Base-by-base conservation (phyloP, 2,113 vertebrate species). In the Scartelaos histophorus region DNA sequence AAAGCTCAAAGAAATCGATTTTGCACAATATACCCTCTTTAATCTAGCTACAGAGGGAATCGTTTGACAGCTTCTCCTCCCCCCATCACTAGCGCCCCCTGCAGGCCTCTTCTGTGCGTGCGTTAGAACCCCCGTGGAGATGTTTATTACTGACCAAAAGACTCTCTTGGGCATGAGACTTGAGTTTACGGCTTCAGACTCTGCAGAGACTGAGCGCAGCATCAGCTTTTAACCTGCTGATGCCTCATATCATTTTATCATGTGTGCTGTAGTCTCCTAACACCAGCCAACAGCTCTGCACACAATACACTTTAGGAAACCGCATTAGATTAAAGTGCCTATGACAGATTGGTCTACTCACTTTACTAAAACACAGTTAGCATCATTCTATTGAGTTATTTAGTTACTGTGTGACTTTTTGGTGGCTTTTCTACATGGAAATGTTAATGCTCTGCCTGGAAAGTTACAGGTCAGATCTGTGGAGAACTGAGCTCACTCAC, bases 201-300 rank as follows among this genome's bases (percentile, higher is more conserved):
- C 38, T 66, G 13, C n/a, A 11, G 65, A n/a, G 43, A 22, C 65
- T 46, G n/a, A 66, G 22, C 43, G 43, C 45, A 16, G 46, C 22
- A 16, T 66, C 65, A 38, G 38, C 65, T 16, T 25, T 13, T 21
- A 47, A 25, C 43, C 35, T 66, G 65, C 65, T 66, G 65, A 66
- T 24, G 22, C 43, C 6, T 13, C 35, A 25, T 22, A 13, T 66
- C 43, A 22, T 66, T 66, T 46, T 66, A 66, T 22, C 64, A 45
- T 46, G 61, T n/a, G 35, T 17, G 35, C 38, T 22, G 1, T 47
- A 24, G 65, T 24, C 65, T 66, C 13, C 24, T 16, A 35, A 25
- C 25, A 6, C 15, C 10, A 29, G 29, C 60, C 60, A 3, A 21
- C 16, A 38, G 34, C 61, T n/a, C 34, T 64, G 13, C 38, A 43